Evolutionary conservation across 2,797 vertebrate genomes (phyloP).

Genomic region (Yasuhikotakia modesta): DNA sequence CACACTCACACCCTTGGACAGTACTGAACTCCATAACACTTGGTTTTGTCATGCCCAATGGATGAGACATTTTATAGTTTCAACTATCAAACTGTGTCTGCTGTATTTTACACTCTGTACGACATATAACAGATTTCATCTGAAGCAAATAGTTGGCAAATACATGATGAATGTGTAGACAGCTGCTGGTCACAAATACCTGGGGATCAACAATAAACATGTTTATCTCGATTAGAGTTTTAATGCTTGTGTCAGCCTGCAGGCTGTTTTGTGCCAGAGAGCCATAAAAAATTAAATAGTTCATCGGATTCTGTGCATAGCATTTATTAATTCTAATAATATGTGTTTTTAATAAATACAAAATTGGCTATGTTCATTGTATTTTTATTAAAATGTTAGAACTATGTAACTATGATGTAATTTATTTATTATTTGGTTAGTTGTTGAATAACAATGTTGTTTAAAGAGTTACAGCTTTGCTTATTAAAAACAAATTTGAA

Average conservation of each 20-base stretch:
- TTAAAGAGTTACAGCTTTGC: background rate
- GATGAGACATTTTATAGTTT: constrained; percentile 45
- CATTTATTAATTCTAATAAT: constrained; percentile 2
- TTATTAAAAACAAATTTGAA: background rate
- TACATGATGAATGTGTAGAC: constrained; percentile 69
- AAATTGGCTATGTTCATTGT: background rate
- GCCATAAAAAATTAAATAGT: constrained; percentile 6
- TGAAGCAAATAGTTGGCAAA: constrained; percentile 57
- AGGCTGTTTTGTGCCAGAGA: constrained; percentile 31
- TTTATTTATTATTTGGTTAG: background rate
- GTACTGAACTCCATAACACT: constrained; percentile 24
- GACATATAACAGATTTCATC: constrained; percentile 30
- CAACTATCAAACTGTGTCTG: constrained; percentile 37
- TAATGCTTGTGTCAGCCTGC: constrained; percentile 61
- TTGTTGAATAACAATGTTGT: background rate
- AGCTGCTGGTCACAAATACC: constrained; percentile 67
- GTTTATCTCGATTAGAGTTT: constrained; percentile 67
- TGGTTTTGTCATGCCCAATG: constrained; percentile 48
- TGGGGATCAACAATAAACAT: constrained; percentile 64
- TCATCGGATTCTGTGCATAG: constrained; percentile 1
- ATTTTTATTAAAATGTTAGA: background rate
- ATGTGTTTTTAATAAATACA: background rate
- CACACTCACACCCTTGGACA: constrained; percentile 13
- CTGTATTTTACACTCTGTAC: constrained; percentile 32
- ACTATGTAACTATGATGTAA: background rate